These are phyloP conservation scores for Chelonoidis abingdonii DNA, from an alignment of 2,113 vertebrate species.

Conservation along the genomic window DNA sequence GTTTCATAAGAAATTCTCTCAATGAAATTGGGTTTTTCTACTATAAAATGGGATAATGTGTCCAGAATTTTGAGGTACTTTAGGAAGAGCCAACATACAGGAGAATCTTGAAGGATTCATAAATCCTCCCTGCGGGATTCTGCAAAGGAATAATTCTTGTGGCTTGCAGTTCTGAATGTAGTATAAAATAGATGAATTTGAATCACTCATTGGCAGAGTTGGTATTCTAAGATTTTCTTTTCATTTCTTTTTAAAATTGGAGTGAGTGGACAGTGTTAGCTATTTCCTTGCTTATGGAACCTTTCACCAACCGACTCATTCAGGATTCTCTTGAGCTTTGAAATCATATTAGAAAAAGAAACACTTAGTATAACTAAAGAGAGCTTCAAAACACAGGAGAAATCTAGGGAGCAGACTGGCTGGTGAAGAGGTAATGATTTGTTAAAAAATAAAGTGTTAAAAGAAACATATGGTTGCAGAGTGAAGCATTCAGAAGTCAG, in stretches of 20 bases:
- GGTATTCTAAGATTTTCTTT: neutral
- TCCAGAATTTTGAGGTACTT: neutral
- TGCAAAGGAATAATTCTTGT: neutral
- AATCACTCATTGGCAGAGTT: neutral
- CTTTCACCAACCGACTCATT: neutral
- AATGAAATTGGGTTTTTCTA: neutral
- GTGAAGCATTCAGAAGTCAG: constrained; percentile 14
- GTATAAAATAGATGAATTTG: neutral
- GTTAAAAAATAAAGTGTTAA: neutral
- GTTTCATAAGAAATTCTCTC: neutral
- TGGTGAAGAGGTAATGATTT: neutral
- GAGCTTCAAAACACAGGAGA: neutral
- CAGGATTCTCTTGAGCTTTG: neutral
- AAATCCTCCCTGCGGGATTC: neutral
- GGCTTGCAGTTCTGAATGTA: neutral
- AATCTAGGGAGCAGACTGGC: neutral
- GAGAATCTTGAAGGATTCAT: neutral
- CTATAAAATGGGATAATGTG: accelerated
- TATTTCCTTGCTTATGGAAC: neutral
- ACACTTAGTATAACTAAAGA: neutral
- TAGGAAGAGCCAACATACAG: neutral
- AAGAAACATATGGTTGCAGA: neutral
- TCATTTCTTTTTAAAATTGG: neutral
- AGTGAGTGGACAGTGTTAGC: neutral
- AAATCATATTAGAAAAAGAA: constrained; percentile 36